These are phyloP conservation scores for Epizoanthus rinbou DNA, from an alignment of 92 coral and sea anemone genomes.

Conservation along the genomic window DNA sequence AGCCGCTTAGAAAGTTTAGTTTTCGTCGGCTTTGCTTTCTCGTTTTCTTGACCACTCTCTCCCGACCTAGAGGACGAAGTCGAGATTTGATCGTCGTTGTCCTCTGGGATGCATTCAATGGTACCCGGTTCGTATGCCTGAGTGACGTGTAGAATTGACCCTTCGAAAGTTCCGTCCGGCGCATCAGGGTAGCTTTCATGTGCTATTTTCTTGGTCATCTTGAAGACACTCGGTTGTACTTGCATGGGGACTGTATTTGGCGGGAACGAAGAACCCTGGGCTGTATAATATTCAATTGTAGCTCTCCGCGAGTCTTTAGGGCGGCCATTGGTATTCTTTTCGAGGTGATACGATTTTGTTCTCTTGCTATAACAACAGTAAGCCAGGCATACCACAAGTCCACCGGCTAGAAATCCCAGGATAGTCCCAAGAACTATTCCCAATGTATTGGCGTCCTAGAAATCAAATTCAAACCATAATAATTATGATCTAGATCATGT, in stretches of 20 bases:
- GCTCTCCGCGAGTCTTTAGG: slow-evolving; percentile 56
- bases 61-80: slow-evolving; percentile 24
- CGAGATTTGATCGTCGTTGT: slow-evolving; percentile 32
- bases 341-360: slow-evolving; percentile 55
- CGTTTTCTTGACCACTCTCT: slow-evolving; percentile 19
- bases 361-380: slow-evolving; percentile 59
- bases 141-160: slow-evolving; percentile 61
- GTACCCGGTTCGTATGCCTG: slow-evolving; percentile 63
- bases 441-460: slow-evolving; percentile 67
- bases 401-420: slow-evolving; percentile 81
- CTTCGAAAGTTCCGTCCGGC: slow-evolving; percentile 51
- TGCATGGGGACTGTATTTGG: slow-evolving; percentile 80
- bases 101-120: slow-evolving; percentile 56
- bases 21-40: slow-evolving; percentile 43
- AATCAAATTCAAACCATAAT: neutral
- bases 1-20: slow-evolving; percentile 64
- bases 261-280: slow-evolving; percentile 51
- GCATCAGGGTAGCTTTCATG: slow-evolving; percentile 40
- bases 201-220: slow-evolving; percentile 55
- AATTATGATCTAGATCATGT: slow-evolving; percentile 8
- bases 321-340: slow-evolving; percentile 30
- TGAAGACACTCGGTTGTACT: slow-evolving; percentile 79
- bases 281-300: slow-evolving; percentile 63
- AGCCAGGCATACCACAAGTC: slow-evolving; percentile 57
- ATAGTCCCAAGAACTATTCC: slow-evolving; percentile 80